Evolutionary conservation across 2,888 invertebrate genomes (phyloP).

Genomic region (Ellobium chinense): DNA sequence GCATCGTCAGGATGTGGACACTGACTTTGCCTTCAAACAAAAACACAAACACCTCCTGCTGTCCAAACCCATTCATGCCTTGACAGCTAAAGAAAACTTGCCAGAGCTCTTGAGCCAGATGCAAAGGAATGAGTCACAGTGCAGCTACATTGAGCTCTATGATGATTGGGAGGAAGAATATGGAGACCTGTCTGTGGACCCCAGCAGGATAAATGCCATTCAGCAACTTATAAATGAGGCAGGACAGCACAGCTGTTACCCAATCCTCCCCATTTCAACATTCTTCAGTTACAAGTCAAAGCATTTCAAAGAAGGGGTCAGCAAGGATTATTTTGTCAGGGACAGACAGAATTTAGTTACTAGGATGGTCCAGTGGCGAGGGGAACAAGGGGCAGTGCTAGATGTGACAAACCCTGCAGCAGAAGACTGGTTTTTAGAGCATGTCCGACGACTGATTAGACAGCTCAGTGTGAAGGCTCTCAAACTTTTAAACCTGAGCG

Average conservation of each 20-base stretch:
- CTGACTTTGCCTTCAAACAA: constrained; percentile 28
- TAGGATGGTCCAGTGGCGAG: constrained; percentile 53
- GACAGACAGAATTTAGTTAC: constrained; percentile 54
- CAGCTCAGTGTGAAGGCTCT: constrained; percentile 51
- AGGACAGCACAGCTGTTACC: constrained; percentile 40
- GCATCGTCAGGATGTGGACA: constrained; percentile 45
- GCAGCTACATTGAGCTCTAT: constrained; percentile 51
- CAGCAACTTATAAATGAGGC: constrained; percentile 35
- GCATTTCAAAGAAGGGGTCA: constrained; percentile 49
- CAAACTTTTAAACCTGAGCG: constrained; percentile 54
- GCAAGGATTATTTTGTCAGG: constrained; percentile 50
- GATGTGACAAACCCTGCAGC: constrained; percentile 55
- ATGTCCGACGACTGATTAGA: constrained; percentile 37
- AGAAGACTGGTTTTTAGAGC: constrained; percentile 48
- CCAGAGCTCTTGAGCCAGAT: constrained; percentile 38
- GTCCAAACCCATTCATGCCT: constrained; percentile 47
- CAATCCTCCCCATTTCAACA: constrained; percentile 53
- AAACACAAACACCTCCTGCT: constrained; percentile 46
- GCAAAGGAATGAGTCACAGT: constrained; percentile 38
- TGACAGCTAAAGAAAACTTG: constrained; percentile 36
- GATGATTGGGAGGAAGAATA: constrained; percentile 51
- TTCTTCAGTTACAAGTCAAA: constrained; percentile 54
- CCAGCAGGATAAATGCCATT: constrained; percentile 34
- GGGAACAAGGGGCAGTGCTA: constrained; percentile 54
- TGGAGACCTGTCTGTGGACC: constrained; percentile 51